phyloP scores from a whole-genome alignment of 1,140 invertebrate species.

The Drosophila punjabiensis region DNA sequence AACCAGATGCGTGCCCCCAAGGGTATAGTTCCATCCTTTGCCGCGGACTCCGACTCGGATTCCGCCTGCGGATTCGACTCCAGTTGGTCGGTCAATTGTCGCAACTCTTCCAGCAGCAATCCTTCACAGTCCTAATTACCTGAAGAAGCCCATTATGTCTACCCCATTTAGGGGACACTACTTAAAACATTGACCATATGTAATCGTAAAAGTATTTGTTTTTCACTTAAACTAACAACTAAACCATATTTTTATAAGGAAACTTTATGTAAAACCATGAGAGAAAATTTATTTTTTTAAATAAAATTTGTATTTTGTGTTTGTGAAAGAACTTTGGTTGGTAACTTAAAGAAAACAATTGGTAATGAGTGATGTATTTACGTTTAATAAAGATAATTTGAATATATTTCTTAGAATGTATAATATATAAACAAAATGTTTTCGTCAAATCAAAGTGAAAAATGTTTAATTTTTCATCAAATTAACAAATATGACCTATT shows the following conservation, averaged over 20 bases:
- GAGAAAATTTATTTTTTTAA: background rate
- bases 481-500: no score
- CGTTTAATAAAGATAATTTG: no score
- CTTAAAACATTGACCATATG: conserved; percentile 34
- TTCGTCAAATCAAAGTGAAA: no score
- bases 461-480: no score
- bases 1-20: conserved; percentile 86
- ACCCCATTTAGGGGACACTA: conserved; percentile 9
- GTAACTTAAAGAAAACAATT: background rate
- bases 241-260: conserved; percentile 1
- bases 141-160: conserved; percentile 17
- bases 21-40: conserved; percentile 57
- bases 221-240: conserved; percentile 13
- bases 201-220: conserved; percentile 25
- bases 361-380: no score
- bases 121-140: conserved; percentile 42
- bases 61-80: conserved; percentile 93
- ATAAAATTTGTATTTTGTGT: conserved; percentile 5
- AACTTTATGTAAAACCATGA: background rate
- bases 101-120: conserved; percentile 56
- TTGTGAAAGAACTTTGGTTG: background rate
- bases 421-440: no score
- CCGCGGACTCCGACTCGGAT: conserved; percentile 90
- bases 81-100: conserved; percentile 87
- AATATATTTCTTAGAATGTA: no score